A percentile compares a stretch with the other conserved stretches of the same genome.
Conservation (phyloP, 2,797 vertebrate species). For the Enteromius paludinosus region DNA sequence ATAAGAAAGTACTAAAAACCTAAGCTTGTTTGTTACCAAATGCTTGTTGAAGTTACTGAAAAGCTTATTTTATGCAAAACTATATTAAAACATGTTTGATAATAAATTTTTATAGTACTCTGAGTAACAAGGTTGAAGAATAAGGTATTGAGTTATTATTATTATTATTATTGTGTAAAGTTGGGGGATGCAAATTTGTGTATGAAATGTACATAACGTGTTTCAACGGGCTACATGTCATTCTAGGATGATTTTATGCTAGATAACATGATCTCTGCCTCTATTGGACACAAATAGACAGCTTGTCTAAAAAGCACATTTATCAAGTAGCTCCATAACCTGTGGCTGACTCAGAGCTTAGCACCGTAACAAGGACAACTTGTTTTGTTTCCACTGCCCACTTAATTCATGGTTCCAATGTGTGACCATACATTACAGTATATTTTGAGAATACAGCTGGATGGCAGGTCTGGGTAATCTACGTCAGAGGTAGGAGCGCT, state of each 20-base stretch:
- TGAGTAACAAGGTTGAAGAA: neutral
- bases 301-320: constrained; percentile 25
- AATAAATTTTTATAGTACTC: neutral
- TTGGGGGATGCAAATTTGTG: neutral
- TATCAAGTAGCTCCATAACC: constrained; percentile 37
- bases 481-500: constrained; percentile 18
- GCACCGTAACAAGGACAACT: constrained; percentile 38
- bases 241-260: neutral
- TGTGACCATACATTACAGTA: constrained; percentile 47
- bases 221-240: neutral
- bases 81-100: neutral
- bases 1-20: neutral
- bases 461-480: constrained; percentile 31
- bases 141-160: too few relatives aligned
- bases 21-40: neutral
- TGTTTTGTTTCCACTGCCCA: constrained; percentile 58
- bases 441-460: constrained; percentile 56
- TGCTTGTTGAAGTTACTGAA: neutral
- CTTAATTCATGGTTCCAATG: constrained; percentile 56
- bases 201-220: too few relatives aligned
- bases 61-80: neutral
- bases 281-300: neutral
- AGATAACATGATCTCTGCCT: neutral
- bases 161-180: too few relatives aligned
- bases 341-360: constrained; percentile 38